phyloP scores from a whole-genome alignment of 2,113 vertebrate species.

The Sterrhoptilus dennistouni region DNA sequence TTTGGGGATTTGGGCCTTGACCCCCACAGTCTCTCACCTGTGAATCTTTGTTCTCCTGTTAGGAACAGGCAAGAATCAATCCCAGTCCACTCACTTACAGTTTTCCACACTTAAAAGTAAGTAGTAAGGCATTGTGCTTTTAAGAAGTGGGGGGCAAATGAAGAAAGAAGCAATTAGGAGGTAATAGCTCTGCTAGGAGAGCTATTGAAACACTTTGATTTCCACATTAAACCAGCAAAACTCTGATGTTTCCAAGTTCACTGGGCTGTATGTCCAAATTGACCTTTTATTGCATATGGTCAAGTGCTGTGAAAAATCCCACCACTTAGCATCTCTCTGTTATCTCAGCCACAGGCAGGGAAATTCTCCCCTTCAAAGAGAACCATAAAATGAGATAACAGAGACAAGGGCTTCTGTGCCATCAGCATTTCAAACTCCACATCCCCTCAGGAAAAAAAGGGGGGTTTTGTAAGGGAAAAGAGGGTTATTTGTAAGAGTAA shows the following conservation, averaged over 20 bases:
- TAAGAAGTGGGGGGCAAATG: conserved; percentile 20
- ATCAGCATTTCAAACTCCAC: conserved; percentile 62
- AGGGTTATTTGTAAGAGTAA: conserved; percentile 39
- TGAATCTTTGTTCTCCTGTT: background rate
- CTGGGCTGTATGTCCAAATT: conserved; percentile 51
- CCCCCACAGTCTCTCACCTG: background rate
- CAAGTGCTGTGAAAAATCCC: conserved; percentile 67
- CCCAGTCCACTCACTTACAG: background rate
- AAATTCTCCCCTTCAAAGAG: conserved; percentile 63
- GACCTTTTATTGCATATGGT: conserved; percentile 62
- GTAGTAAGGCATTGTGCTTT: background rate
- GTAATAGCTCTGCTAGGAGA: conserved; percentile 29
- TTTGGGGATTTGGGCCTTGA: background rate
- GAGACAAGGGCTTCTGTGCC: conserved; percentile 49
- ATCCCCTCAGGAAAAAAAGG: conserved; percentile 19
- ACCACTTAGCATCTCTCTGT: conserved; percentile 59
- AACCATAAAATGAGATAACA: conserved; percentile 63
- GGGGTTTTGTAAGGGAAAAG: background rate
- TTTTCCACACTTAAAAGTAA: conserved; percentile 22
- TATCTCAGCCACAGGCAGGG: conserved; percentile 49
- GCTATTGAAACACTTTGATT: conserved; percentile 51
- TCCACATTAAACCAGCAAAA: conserved; percentile 50
- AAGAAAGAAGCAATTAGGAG: conserved; percentile 32
- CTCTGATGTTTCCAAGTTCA: conserved; percentile 66
- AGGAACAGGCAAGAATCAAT: background rate